Evolutionary conservation across 2,113 vertebrate species (phyloP).

Genomic region (Ardeotis arabs): DNA sequence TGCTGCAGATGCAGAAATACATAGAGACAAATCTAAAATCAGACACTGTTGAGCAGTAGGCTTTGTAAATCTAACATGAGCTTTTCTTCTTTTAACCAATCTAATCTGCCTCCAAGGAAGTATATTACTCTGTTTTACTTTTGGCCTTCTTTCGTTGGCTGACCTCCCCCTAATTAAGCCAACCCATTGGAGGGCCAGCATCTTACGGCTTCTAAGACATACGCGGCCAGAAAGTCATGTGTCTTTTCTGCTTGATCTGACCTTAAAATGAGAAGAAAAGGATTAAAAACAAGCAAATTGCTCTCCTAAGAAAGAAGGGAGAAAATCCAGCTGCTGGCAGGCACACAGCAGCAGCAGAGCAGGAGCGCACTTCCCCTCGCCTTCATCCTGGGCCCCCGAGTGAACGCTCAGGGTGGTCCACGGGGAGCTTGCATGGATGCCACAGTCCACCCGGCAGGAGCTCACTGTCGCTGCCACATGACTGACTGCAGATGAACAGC

Average conservation of each 20-base stretch:
- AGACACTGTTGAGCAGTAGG: neutral
- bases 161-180: neutral
- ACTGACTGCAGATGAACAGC: neutral
- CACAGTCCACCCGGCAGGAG: accelerated
- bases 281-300: constrained; percentile 41
- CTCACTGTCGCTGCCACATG: neutral
- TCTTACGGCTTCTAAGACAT: neutral
- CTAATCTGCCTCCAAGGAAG: neutral
- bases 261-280: constrained; percentile 20
- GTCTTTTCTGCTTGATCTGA: constrained; percentile 44
- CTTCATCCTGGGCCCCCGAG: neutral
- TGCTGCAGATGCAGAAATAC: neutral
- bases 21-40: neutral
- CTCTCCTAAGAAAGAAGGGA: constrained; percentile 9
- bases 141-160: constrained; percentile 6
- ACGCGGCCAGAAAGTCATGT: neutral
- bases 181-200: neutral
- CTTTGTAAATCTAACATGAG: neutral
- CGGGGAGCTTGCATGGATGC: neutral
- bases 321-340: constrained; percentile 49
- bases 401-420: neutral
- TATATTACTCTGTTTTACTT: neutral
- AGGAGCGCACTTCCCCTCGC: accelerated
- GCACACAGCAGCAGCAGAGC: neutral
- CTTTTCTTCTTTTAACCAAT: neutral